Conservation (phyloP, 2,888 invertebrate species). For the Thera obeliscata region DNA sequence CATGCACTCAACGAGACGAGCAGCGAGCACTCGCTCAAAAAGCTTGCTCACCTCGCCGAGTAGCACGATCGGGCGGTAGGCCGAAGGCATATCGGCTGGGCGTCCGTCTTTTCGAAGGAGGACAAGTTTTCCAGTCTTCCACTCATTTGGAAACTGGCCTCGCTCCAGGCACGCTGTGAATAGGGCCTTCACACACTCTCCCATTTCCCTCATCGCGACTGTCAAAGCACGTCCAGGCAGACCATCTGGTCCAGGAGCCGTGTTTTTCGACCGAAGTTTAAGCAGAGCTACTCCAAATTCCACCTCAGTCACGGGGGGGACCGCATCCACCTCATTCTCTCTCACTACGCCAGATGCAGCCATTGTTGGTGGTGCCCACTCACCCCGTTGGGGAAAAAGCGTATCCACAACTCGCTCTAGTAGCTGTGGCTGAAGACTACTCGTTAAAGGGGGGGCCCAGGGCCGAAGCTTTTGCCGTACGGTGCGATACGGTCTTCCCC, state of each 20-base stretch:
- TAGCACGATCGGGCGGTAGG: neutral
- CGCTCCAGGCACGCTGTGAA: neutral
- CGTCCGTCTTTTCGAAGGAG: neutral
- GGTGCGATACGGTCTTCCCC: constrained; percentile 10
- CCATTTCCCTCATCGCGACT: neutral
- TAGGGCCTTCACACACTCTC: neutral
- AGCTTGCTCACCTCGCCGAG: neutral
- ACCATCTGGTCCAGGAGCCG: neutral
- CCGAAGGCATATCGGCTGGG: neutral
- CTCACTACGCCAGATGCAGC: neutral
- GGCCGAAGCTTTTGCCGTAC: constrained; percentile 7
- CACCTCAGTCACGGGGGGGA: neutral
- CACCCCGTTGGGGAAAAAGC: constrained; percentile 2
- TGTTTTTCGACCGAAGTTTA: too few species aligned
- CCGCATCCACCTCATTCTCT: neutral
- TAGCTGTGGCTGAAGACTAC: neutral
- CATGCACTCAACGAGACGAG: neutral
- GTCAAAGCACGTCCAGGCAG: neutral
- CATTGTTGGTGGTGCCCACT: neutral
- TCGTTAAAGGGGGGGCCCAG: constrained; percentile 9
- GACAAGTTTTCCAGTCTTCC: neutral
- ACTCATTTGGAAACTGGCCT: neutral
- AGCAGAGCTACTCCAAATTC: too few species aligned
- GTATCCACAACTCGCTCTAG: neutral
- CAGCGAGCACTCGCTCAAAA: neutral